Base-by-base conservation (phyloP, 2,888 invertebrate species). In the Drosophila cognata region DNA sequence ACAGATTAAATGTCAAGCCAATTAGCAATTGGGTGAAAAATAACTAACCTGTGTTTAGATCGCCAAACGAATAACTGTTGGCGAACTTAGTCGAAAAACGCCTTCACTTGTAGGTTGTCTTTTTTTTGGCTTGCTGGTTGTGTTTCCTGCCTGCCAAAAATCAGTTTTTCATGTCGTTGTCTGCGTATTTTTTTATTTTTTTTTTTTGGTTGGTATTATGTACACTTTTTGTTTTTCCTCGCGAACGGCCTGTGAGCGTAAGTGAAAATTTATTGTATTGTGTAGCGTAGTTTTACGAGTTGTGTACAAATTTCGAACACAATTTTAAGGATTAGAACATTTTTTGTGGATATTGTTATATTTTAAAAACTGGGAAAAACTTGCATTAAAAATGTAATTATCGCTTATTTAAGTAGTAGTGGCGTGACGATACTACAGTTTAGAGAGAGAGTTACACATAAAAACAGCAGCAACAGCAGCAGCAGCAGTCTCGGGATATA, bases 401-500 rank as follows among this genome's bases (percentile, higher is more conserved):
- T 68, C 59, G 46, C 53, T 58, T 64, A 36, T 72, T 72, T 67
- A 59, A 55, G 38, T 56, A 72, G 74, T 63, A 53, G 66, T 78
- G 74, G 78, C 81, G 82, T 78, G 78, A 85, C 77, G 74, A 66
- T 71, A 73, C 74, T 52, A 74, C 71, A 83, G 74, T 70, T 84
- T 61, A 80, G 25, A 64, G 55, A 78, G 79, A 76, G 66, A 76
- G 84, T 75, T 77, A 75, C 73, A 77, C 71, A 79, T 78, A 74
- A 77, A 75, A 78, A 78, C 74, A 80, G 61, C 71, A 79, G 65
- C 60, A 74, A 57, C 65, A 50, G 41, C 71, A 64, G 59, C 21
- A 55, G 16, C 35, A 73, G 66, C 61, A 71, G 74, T 69, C 41
- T 33, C 67, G 61, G 60, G 50, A 63, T 71, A 82, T 74, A 77